Evolutionary conservation across 2,113 vertebrate species (phyloP), one percentile per base, ranked within the genome.

Genomic region (Rhombomys opimus): DNA sequence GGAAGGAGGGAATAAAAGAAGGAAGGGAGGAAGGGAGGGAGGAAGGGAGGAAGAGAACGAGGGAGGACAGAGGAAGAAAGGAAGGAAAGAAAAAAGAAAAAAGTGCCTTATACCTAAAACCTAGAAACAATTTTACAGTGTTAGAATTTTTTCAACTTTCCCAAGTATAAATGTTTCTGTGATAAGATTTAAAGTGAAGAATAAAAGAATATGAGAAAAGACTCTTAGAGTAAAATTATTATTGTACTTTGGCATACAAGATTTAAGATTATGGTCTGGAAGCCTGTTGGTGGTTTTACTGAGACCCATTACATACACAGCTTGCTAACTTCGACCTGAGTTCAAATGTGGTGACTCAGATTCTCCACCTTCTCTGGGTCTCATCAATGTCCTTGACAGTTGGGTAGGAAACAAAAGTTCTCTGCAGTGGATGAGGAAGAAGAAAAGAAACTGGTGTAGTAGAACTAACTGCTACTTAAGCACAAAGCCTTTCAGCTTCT

Each of bases 121-220:
- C 5, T 90, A 22, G 11, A 90, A 87, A 32, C 38, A 85, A 76
- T 92, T 94, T 91, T 61, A 41, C 2, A 88, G 32, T 50, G 7
- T 46, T 76, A 88, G 35, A 30, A 46, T 72, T 89, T 46, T 95
- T 78, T 70, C 59, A 63, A 7, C 2, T 4, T 77, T 91, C 35
- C 38, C 35, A 93, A 76, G 59, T 68, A 77, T 87, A 87, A 96
- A 63, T 54, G 38, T 77, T 88, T 88, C 61, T 82, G 32, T 90
- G 6, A 52, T 87, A 7, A 82, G 75, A 52, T 63, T 87, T 84
- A 70, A 96, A 90, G 38, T 54, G 70, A 72, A 88, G 38, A 77
- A 23, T 17, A 78, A 54, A 54, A 78, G 77, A 78, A 35, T 61
- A 68, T 57, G 87, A 84, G 20, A 13, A 46, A 87, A 0, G 52